These are phyloP conservation scores for Protophormia terraenovae DNA, from an alignment of 2,888 invertebrate species.

Conservation along the genomic window DNA sequence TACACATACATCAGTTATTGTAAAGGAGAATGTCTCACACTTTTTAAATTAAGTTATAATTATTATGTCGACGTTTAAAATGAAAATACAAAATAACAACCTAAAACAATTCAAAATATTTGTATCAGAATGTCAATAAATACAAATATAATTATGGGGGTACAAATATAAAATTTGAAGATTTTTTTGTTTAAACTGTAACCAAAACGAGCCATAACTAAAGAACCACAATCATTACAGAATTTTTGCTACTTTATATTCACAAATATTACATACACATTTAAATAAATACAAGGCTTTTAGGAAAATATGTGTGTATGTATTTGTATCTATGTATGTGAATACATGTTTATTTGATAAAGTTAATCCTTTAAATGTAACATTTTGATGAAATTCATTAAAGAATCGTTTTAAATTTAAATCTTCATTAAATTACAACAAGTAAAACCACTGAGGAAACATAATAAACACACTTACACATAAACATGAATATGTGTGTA, in stretches of 20 bases:
- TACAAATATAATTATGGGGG: background rate
- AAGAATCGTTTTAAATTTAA: constrained; percentile 36
- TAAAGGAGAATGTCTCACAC: background rate
- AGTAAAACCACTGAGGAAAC: constrained; percentile 47
- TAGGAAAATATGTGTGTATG: background rate
- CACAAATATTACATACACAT: background rate
- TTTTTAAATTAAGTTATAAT: background rate
- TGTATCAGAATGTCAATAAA: background rate
- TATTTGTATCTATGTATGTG: background rate
- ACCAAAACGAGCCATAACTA: background rate
- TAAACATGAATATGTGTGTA: background rate
- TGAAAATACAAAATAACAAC: background rate
- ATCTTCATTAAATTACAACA: constrained; percentile 41
- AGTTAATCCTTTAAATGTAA: constrained; percentile 26
- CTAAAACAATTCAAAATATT: background rate
- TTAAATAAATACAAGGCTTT: too few species aligned
- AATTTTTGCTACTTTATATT: background rate
- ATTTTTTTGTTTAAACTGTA: background rate
- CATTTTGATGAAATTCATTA: constrained; percentile 36
- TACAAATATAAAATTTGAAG: background rate
- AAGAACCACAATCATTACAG: constrained; percentile 19
- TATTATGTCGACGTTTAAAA: background rate
- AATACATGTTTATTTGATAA: background rate
- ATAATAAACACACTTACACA: constrained; percentile 50
- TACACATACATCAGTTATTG: too few species aligned